Conservation (phyloP, 1,140 invertebrate species). For the Megalopta genalis region DNA sequence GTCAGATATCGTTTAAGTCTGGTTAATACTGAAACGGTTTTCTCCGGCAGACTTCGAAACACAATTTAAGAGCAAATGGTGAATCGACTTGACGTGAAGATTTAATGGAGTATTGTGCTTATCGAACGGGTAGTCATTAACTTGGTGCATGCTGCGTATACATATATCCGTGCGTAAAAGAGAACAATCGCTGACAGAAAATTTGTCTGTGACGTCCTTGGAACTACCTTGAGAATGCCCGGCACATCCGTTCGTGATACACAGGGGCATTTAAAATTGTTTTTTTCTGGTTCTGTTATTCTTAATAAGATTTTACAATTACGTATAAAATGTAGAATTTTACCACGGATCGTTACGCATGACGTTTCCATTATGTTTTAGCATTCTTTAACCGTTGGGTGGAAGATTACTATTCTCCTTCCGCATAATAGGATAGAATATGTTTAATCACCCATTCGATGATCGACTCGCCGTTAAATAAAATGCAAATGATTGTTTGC, state of each 20-base stretch:
- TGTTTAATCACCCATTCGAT: too few relatives aligned
- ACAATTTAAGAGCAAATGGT: neutral
- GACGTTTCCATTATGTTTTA: conserved; percentile 26
- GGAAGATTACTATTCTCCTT: conserved; percentile 2
- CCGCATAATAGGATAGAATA: neutral
- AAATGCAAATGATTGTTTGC: too few relatives aligned
- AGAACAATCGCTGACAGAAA: neutral
- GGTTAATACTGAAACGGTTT: too few relatives aligned
- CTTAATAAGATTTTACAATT: neutral
- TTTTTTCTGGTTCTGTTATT: neutral
- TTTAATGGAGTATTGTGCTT: neutral
- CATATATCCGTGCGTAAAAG: neutral
- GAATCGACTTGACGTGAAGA: neutral
- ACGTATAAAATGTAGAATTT: neutral
- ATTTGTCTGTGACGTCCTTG: conserved; percentile 6
- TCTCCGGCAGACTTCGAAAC: too few relatives aligned
- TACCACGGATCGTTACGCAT: neutral
- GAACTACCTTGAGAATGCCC: too few relatives aligned
- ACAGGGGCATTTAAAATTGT: neutral
- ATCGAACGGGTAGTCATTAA: neutral
- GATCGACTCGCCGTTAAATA: too few relatives aligned
- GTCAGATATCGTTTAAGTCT: too few relatives aligned
- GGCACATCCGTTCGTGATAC: neutral
- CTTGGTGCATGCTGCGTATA: neutral
- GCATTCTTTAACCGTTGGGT: neutral